Base-by-base conservation (phyloP, 2,797 vertebrate genomes). In the Rhinatrema bivittatum region DNA sequence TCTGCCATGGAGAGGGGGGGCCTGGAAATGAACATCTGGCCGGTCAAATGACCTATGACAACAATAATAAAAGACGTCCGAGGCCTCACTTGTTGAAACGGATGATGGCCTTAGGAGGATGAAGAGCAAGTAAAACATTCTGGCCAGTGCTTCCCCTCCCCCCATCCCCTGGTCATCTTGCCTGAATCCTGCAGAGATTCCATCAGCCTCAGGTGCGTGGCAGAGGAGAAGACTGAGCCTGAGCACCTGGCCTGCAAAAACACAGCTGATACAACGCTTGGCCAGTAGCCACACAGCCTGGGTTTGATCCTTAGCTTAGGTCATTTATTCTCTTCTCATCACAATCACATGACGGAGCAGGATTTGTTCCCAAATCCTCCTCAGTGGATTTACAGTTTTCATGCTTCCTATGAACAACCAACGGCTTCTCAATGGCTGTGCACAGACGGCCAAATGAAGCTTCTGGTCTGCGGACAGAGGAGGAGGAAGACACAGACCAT, bases 311-410 rank as follows among this genome's bases (percentile, higher is more conserved):
- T 30, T 20, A 2, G 10, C 0, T n/a, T 0, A 3, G 26, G 25
- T 9, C 5, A 17, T 2, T 27, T 4, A 16, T 21, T 4, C 5
- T n/a, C 17, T 15, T 22, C 25, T 29, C 38, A 4, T 46, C 22
- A 38, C 25, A 33, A 28, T 15, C n/a, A 25, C 20, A 16, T 43
- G 24, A 33, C 29, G 25, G 42, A 25, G 38, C 20, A 10, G 25
- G 20, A 32, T 24, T 20, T 12, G 13, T 12, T 36, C 50, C 39
- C 47, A 43, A n/a, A 18, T 13, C 9, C 30, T n/a, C n/a, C n/a
- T n/a, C n/a, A 32, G 24, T 23, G 16, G 24, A 15, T 11, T 14
- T 20, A 18, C 33, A 32, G 33, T 36, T 33, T 46, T 30, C 22
- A 9, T 23, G 16, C 22, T 5, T 16, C n/a, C 10, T 16, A 17